Percentiles rank a stretch among this genome's conserved stretches.
Conservation (phyloP, 2,888 invertebrate species). For the Platerodrilus igneus region DNA sequence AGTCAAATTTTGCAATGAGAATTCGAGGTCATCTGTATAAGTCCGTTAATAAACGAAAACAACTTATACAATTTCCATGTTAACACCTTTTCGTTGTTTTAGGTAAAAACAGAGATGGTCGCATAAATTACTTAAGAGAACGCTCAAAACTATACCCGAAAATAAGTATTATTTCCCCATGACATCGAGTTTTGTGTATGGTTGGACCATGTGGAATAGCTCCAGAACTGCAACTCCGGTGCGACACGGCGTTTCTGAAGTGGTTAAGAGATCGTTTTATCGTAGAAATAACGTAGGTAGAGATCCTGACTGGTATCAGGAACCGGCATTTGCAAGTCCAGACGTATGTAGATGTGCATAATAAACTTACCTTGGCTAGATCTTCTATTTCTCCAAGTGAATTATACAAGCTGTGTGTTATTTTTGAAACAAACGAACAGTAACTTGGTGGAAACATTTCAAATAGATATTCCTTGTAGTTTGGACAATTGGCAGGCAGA, state of each 20-base stretch:
- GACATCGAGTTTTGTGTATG: slow-evolving; percentile 54
- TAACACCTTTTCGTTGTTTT: slow-evolving; percentile 7
- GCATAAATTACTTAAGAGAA: slow-evolving; percentile 49
- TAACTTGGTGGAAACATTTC: slow-evolving; percentile 3
- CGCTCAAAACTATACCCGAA: slow-evolving; percentile 53
- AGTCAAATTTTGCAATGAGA: too few relatives aligned
- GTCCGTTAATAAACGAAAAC: too few relatives aligned
- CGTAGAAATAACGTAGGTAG: slow-evolving; percentile 51
- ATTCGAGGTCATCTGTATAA: too few relatives aligned
- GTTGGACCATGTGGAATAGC: slow-evolving; percentile 55
- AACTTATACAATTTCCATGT: neutral
- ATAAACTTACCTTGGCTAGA: slow-evolving; percentile 24
- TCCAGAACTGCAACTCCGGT: slow-evolving; percentile 36
- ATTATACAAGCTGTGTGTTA: slow-evolving; percentile 12
- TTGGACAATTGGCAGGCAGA: too few relatives aligned
- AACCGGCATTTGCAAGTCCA: slow-evolving; percentile 47
- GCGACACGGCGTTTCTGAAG: slow-evolving; percentile 51
- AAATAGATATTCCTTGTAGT: too few relatives aligned
- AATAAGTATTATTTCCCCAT: slow-evolving; percentile 55
- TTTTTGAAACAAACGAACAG: slow-evolving; percentile 18
- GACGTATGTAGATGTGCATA: slow-evolving; percentile 36
- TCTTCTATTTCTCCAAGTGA: slow-evolving; percentile 20
- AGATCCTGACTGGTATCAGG: slow-evolving; percentile 54
- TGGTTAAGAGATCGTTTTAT: slow-evolving; percentile 56
- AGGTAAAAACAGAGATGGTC: slow-evolving; percentile 47